Evolutionary conservation across 1,140 invertebrate species (phyloP), one percentile per base, ranked within the genome.

Genomic region (Portunus trituberculatus): DNA sequence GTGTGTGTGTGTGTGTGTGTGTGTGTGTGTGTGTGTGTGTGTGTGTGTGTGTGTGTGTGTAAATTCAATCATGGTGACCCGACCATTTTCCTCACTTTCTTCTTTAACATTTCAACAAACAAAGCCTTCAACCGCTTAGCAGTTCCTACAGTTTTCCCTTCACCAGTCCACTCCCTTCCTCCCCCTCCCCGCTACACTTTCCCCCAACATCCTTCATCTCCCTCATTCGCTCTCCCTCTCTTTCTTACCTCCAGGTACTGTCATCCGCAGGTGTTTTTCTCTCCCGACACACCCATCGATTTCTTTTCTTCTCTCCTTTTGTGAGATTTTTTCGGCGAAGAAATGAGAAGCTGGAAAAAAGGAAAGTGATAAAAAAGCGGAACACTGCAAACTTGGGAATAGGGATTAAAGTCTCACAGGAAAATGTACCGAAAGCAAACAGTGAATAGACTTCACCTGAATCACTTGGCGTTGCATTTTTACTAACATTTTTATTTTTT

Each of bases 251-350:
- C 67, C 67, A 76, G 67, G 67, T 76, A 76, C 67, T 76, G 67
- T 76, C 67, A 76, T 76, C 67, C 67, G 67, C 67, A 76, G 67
- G 67, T 76, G 25, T 76, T 76, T 76, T 76, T 76, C 67, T 76
- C 67, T 76, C 20, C 67, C 7, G 67, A n/a, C 20, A 76, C 67
- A 76, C 25, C 67, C 67, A 76, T 76, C 67, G 67, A 76, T 76
- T 76, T 76, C 67, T 76, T n/a, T n/a, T 76, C 67, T 76, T 10
- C 20, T n/a, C 67, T 76, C 20, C 59, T n/a, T 76, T n/a, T 76
- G 20, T 25, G 67, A 76, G 20, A 7, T n/a, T 76, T 76, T 76
- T 76, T 7, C 12, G n/a, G 67, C 20, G 67, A 76, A 76, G 67
- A 76, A 76, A n/a, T 0, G 25, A n/a, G 20, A 76, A 12, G 4